Evolutionary conservation across 30 jellyfish, hydroid and myxozoan species (phyloP), one percentile per base, ranked within the genome.

Genomic region (Chironex yamaguchii): DNA sequence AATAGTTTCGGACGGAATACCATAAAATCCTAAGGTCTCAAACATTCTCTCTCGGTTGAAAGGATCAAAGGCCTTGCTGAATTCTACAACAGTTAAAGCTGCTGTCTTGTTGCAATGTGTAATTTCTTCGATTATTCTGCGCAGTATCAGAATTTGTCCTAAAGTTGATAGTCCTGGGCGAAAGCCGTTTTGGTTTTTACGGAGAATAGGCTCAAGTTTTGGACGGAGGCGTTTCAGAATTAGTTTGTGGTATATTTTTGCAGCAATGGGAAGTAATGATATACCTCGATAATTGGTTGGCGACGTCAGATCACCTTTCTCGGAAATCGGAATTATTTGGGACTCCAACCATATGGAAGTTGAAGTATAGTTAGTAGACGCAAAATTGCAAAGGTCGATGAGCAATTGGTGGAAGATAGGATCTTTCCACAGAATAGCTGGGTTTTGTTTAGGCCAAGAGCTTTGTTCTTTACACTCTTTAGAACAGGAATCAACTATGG

Each of bases 111-210:
- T 58, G 33, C 62, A 4, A 14, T 4, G 3, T 2, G 22, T 29
- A 11, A 29, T 12, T 33, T 78, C 90, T 29, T 78, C 90, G 4
- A 78, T 78, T 14, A 78, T 29, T n/a, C 75, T 28, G 33, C 90
- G 86, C 12, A 78, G 88, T 4, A 32, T 4, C 29, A 78, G 73
- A 27, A 78, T 78, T 34, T 78, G 90, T 3, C 88, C 69, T 2
- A 30, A 2, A 4, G 90, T 74, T 23, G 90, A 24, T 28, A 71
- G 23, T 3, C 88, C 88, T 25, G 25, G 21, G 4, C 90, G 26
- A 33, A 78, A 78, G 6, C 87, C 90, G 35, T 78, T 78, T 36
- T 78, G 90, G 33, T 78, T 78, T 14, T 28, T 62, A 9, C 90
- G 74, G 22, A 78, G 86, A 4, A 78, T 2, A 24, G 87, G 88